These are phyloP conservation scores for Callyntrura sp. DNA, from an alignment of 2,888 invertebrate genomes.

Conservation along the genomic window DNA sequence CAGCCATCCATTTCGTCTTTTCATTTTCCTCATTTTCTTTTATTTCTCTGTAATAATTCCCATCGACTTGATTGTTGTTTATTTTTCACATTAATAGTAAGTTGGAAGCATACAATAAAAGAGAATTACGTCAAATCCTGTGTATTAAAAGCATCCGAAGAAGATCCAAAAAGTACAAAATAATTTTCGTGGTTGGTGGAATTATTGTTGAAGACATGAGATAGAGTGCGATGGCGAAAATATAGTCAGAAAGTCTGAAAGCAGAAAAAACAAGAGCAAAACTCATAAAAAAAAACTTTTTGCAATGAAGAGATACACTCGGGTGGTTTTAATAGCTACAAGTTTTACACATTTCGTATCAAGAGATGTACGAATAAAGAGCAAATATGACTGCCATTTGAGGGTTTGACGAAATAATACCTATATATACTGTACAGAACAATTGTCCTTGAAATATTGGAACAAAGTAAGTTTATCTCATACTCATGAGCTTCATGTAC, in stretches of 20 bases:
- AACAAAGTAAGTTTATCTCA: slow-evolving; percentile 52
- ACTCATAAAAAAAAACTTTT: slow-evolving; percentile 36
- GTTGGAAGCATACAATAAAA: neutral
- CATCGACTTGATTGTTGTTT: neutral
- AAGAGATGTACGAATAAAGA: neutral
- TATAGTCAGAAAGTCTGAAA: neutral
- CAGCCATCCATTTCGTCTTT: neutral
- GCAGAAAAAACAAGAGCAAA: neutral
- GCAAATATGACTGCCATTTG: slow-evolving; percentile 24
- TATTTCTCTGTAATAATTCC: slow-evolving; percentile 4
- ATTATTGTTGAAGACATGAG: neutral
- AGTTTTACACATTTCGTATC: neutral
- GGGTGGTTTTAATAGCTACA: slow-evolving; percentile 51
- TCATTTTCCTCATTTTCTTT: slow-evolving; percentile 16
- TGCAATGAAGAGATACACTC: slow-evolving; percentile 42
- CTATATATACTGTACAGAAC: slow-evolving; percentile 35
- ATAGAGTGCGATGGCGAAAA: slow-evolving; percentile 6
- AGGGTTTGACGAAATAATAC: slow-evolving; percentile 18
- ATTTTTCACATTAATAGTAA: neutral
- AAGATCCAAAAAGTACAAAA: neutral
- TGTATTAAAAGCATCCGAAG: neutral
- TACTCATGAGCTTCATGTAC: slow-evolving; percentile 43
- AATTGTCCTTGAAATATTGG: slow-evolving; percentile 46
- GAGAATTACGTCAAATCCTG: neutral
- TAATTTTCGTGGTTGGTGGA: slow-evolving; percentile 8